Base-by-base conservation (phyloP, 2,888 invertebrate species). In the Cheilosia variabilis region DNA sequence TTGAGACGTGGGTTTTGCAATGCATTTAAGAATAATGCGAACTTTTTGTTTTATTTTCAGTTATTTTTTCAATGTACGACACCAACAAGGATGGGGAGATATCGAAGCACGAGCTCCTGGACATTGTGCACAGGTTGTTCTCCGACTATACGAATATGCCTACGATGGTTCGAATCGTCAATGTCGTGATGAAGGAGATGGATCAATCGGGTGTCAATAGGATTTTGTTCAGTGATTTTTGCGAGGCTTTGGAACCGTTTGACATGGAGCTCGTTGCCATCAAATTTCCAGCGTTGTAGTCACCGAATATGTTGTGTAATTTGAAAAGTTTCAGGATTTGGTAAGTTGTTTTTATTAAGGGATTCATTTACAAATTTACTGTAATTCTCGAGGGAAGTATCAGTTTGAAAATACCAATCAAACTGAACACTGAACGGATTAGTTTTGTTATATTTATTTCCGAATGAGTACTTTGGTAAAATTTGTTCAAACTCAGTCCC, bases 191-290 rank as follows among this genome's bases (percentile, higher is more conserved):
- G 82, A 19, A 19, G 17, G 89, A 89, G 84, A 89, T 89, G 87
- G 88, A 88, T 55, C 55, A 55, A 4, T 75, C 88, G 1, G 57
- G 86, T 13, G 78, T 81, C 0, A 80, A 88, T 73, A 86, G 88
- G 53, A 87, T 89, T 55, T 57, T 87, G 2, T 89, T 88, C 45
- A 47, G 71, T 7, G 89, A 89, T 22, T 89, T 89, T 55, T 79
- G 87, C 45, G 31, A 45, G 2, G 87, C 89, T 15, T 82, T 87
- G 15, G 87, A 83, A n/a, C 72, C 66, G 1, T 88, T 89, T n/a
- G 89, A 89, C 57, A 88, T 89, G 89, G 88, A 88, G 9, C n/a
- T 34, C 1, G 17, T 73, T 24, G 34, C 47, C 4, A 63, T 73
- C 45, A 63, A 47, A 24, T 73, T 73, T 47, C 73, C 73, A 9